Evolutionary conservation across 2,888 invertebrate species (phyloP).

Genomic region (Acronicta alni): DNA sequence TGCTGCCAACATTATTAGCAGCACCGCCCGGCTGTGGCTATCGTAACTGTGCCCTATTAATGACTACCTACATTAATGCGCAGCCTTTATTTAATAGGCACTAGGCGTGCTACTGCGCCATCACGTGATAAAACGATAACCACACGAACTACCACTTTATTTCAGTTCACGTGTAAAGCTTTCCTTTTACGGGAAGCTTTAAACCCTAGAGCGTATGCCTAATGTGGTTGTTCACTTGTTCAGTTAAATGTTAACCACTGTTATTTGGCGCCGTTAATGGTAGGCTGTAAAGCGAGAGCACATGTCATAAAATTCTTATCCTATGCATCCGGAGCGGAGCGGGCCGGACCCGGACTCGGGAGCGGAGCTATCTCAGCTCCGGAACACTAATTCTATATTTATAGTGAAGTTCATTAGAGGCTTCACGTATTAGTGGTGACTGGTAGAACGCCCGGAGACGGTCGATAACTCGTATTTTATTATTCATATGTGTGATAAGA

Average conservation of each 20-base stretch:
- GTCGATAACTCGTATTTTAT: constrained; percentile 66
- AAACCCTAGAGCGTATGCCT: constrained; percentile 19
- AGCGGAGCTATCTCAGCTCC: constrained; percentile 20
- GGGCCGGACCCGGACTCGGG: constrained; percentile 3
- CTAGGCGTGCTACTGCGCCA: background rate
- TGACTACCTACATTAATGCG: constrained; percentile 13
- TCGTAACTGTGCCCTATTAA: background rate
- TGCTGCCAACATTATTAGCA: background rate
- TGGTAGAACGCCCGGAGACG: constrained; percentile 21
- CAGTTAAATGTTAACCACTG: constrained; percentile 52
- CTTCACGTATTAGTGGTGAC: constrained; percentile 37
- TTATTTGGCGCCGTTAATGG: constrained; percentile 45
- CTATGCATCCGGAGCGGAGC: constrained; percentile 22
- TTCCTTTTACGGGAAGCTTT: constrained; percentile 1
- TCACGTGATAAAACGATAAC: constrained; percentile 10
- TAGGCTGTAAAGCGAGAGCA: constrained; percentile 50
- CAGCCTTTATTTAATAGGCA: constrained; percentile 4
- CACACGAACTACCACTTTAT: background rate
- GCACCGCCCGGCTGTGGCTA: background rate
- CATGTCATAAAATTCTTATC: constrained; percentile 48
- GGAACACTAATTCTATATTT: constrained; percentile 48
- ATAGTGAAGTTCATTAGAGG: constrained; percentile 56
- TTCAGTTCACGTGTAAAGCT: constrained; percentile 3
- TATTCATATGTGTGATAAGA: constrained; percentile 65
- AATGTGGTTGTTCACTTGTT: constrained; percentile 34